A percentile compares a stretch with the other conserved stretches of the same genome.
Conservation (phyloP, 30 jellyfish, hydroid and myxozoan species). For the Sanderia malayensis region DNA sequence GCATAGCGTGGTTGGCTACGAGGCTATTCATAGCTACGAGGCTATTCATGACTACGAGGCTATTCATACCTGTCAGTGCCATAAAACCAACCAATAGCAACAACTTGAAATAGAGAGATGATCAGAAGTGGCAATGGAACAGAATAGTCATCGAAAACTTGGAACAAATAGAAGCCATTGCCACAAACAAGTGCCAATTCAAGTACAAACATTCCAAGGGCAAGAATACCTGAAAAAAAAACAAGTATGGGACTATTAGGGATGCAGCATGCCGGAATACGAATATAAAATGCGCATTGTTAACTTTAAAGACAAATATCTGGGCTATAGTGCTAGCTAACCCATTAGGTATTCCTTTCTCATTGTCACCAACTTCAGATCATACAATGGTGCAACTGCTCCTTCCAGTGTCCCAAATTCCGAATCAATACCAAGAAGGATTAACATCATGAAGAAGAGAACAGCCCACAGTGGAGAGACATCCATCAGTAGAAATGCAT, state of each 20-base stretch:
- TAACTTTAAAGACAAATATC: too few relatives aligned
- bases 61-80: slow-evolving; percentile 84
- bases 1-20: too few relatives aligned
- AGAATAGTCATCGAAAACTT: slow-evolving; percentile 95
- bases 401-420: slow-evolving; percentile 98
- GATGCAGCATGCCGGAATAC: too few relatives aligned
- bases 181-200: slow-evolving; percentile 82
- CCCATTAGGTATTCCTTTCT: slow-evolving; percentile 89
- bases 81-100: slow-evolving; percentile 95
- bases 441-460: slow-evolving; percentile 87
- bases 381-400: slow-evolving; percentile 96
- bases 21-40: too few relatives aligned
- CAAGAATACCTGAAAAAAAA: slow-evolving; percentile 62
- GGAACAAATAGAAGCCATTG: slow-evolving; percentile 91
- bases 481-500: slow-evolving; percentile 94
- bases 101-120: slow-evolving; percentile 87
- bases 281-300: too few relatives aligned
- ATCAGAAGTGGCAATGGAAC: slow-evolving; percentile 91
- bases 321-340: too few relatives aligned
- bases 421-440: slow-evolving; percentile 92
- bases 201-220: slow-evolving; percentile 56
- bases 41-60: too few relatives aligned
- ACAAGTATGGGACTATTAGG: too few relatives aligned
- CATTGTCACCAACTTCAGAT: slow-evolving; percentile 86
- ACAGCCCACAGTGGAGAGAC: slow-evolving; percentile 98